phyloP scores from a whole-genome alignment of 2,888 invertebrate genomes.

The Anoplius nigerrimus region DNA sequence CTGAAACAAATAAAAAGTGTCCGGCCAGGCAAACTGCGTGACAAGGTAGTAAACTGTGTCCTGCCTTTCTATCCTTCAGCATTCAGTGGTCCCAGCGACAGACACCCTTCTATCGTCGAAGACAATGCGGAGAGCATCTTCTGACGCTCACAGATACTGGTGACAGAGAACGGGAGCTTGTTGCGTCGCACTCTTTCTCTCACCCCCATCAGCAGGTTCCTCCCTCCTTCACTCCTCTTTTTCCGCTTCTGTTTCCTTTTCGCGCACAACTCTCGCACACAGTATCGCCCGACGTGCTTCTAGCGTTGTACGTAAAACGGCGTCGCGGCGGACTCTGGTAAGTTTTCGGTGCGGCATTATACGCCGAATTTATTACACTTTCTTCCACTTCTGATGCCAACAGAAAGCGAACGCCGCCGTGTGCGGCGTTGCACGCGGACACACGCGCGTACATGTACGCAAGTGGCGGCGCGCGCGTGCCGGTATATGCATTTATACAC shows the following conservation, averaged over 20 bases:
- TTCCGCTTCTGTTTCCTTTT: conserved; percentile 6
- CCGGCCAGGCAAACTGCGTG: too few relatives aligned
- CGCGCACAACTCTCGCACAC: not conserved
- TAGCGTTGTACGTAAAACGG: too few relatives aligned
- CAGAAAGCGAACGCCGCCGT: conserved; percentile 59
- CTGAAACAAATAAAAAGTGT: too few relatives aligned
- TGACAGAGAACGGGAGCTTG: conserved; percentile 49
- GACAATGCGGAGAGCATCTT: not conserved
- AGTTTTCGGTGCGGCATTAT: conserved; percentile 56
- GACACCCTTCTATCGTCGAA: too few relatives aligned
- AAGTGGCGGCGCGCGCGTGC: not conserved
- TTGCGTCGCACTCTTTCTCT: conserved; percentile 39
- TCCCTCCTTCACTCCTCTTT: not conserved
- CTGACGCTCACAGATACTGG: conserved; percentile 38
- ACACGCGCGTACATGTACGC: not conserved
- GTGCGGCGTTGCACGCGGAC: conserved; percentile 11
- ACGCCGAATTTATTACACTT: conserved; percentile 64
- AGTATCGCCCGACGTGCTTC: not conserved
- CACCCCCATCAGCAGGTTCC: too few relatives aligned
- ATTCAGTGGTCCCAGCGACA: too few relatives aligned
- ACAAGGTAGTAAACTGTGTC: too few relatives aligned
- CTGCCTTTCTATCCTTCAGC: too few relatives aligned
- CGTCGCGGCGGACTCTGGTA: conserved; percentile 15
- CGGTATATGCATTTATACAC: conserved; percentile 4
- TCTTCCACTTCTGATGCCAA: conserved; percentile 65